Conservation (phyloP, 2,113 vertebrate genomes). For the Jaculus jaculus region DNA sequence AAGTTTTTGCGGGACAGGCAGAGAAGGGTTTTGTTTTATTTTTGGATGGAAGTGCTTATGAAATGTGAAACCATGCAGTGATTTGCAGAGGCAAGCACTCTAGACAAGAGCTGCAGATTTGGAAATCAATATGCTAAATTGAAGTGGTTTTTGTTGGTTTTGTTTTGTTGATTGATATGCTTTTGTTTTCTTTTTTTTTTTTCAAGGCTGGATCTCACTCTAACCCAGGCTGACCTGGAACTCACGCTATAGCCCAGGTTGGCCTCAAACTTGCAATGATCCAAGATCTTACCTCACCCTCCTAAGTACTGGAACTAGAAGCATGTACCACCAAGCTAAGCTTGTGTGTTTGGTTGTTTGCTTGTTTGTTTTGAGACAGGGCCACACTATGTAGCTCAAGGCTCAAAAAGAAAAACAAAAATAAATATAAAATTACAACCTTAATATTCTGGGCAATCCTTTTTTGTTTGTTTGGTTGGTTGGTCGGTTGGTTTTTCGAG, state of each 20-base stretch:
- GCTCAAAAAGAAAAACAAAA: not conserved
- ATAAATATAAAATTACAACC: not conserved
- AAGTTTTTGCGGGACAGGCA: not conserved
- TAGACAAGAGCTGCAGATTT: conserved; percentile 7
- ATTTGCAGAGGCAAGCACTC: conserved; percentile 22
- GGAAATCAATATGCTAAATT: conserved; percentile 18
- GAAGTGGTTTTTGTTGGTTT: not conserved
- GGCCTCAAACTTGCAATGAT: too few relatives aligned
- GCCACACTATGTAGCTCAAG: not conserved
- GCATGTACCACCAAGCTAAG: too few relatives aligned
- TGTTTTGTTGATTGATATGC: not conserved
- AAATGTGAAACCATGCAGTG: conserved; percentile 50
- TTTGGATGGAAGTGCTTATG: not conserved
- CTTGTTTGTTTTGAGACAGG: not conserved
- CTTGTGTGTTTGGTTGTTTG: too few relatives aligned
- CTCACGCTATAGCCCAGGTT: too few relatives aligned
- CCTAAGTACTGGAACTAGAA: too few relatives aligned
- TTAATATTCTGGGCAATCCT: conserved; percentile 22
- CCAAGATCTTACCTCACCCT: too few relatives aligned
- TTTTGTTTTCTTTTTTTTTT: not conserved
- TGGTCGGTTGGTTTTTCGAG: too few relatives aligned
- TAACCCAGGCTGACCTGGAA: too few relatives aligned
- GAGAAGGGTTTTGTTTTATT: conserved; percentile 28
- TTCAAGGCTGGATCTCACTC: too few relatives aligned
- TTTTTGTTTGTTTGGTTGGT: too few relatives aligned